Percentiles rank a stretch among this genome's conserved stretches.
Evolutionary conservation across 35 echinoderm and acorn worm species (phyloP).

Genomic region (Ptychodera flava): DNA sequence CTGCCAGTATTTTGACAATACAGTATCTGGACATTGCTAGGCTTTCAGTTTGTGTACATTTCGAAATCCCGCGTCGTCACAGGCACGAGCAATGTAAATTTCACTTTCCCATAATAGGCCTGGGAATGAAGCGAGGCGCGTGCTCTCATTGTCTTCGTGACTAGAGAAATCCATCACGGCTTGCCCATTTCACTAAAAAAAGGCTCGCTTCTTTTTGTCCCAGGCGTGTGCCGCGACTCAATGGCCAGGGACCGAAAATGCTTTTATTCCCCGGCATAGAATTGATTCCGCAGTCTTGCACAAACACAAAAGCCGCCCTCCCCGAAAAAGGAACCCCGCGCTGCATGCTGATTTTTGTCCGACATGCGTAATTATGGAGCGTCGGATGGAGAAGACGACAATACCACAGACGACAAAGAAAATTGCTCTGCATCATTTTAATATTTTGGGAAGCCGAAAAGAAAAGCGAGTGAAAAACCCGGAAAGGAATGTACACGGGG

Average conservation of each 20-base stretch:
- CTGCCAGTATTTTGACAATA: not conserved
- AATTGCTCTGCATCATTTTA: not conserved
- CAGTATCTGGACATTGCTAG: not conserved
- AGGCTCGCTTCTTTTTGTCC: not conserved
- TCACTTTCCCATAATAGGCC: not conserved
- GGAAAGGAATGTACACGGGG: not conserved
- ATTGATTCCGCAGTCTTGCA: not conserved
- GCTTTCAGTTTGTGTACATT: not conserved
- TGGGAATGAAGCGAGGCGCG: not conserved
- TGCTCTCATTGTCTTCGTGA: not conserved
- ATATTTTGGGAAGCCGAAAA: not conserved
- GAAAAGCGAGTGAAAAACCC: not conserved
- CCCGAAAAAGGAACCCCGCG: not conserved
- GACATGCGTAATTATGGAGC: not conserved
- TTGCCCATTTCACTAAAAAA: not conserved
- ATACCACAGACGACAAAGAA: not conserved
- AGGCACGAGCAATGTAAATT: not conserved
- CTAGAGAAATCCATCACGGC: not conserved
- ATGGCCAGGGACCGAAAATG: not conserved
- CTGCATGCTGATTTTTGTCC: not conserved
- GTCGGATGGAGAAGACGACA: no score
- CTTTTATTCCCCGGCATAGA: not conserved
- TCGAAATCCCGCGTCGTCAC: not conserved
- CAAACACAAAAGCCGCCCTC: not conserved
- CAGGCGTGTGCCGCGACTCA: not conserved